A percentile compares a stretch with the other conserved stretches of the same genome.
Evolutionary conservation across 2,113 vertebrate species (phyloP).

Genomic region (Acinonyx jubatus): DNA sequence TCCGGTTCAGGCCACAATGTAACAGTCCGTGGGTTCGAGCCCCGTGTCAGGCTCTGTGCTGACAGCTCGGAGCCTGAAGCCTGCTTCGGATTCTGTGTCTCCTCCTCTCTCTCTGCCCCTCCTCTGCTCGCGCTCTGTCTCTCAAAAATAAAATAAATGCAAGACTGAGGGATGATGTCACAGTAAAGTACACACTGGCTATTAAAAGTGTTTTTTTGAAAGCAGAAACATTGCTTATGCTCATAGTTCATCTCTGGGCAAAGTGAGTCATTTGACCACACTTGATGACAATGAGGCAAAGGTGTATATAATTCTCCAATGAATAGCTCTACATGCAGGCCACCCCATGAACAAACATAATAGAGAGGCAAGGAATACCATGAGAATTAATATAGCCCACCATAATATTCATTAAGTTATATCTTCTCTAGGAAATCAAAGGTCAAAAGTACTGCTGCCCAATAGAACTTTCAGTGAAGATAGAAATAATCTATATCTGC

Average conservation of each 20-base stretch:
- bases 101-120: too few relatives aligned
- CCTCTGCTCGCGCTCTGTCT: too few relatives aligned
- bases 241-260: not conserved
- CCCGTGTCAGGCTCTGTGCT: too few relatives aligned
- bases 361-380: not conserved
- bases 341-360: not conserved
- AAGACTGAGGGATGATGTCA: not conserved
- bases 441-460: not conserved
- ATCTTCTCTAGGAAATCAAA: not conserved
- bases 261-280: not conserved
- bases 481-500: not conserved
- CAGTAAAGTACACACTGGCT: not conserved
- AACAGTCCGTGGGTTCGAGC: too few relatives aligned
- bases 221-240: not conserved
- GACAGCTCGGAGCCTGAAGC: too few relatives aligned
- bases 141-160: too few relatives aligned
- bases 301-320: not conserved
- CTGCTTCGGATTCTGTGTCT: too few relatives aligned
- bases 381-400: not conserved
- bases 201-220: not conserved
- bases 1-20: too few relatives aligned
- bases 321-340: not conserved
- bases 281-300: not conserved
- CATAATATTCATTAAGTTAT: not conserved
- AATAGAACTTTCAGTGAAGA: not conserved